Conservation (phyloP, 1,140 invertebrate genomes). For the Zophobas atratus region DNA sequence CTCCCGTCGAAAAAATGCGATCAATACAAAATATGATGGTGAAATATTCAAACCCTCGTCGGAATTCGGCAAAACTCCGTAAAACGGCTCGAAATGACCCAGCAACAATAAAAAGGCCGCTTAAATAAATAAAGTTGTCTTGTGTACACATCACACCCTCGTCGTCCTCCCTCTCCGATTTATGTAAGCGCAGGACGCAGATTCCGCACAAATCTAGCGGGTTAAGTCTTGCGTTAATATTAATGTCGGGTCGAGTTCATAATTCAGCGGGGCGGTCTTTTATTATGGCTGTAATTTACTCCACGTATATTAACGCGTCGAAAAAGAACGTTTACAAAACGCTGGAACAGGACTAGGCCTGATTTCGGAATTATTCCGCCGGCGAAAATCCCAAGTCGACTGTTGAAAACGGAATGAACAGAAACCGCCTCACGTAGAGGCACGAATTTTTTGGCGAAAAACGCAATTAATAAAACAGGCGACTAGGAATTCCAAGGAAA, state of each 20-base stretch:
- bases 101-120: not conserved
- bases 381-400: slow-evolving; percentile 37
- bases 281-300: slow-evolving; percentile 38
- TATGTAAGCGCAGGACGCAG: not conserved
- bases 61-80: too few relatives aligned
- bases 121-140: slow-evolving; percentile 7
- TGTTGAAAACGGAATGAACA: slow-evolving; percentile 33
- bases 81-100: too few relatives aligned
- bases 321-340: slow-evolving; percentile 39
- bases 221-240: slow-evolving; percentile 43
- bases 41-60: too few relatives aligned
- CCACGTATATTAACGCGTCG: slow-evolving; percentile 29
- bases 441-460: not conserved
- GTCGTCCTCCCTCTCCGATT: slow-evolving; percentile 5
- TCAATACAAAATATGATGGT: too few relatives aligned
- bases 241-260: slow-evolving; percentile 41
- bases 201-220: slow-evolving; percentile 24
- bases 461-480: too few relatives aligned
- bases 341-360: slow-evolving; percentile 13
- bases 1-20: too few relatives aligned
- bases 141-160: slow-evolving; percentile 9
- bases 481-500: too few relatives aligned
- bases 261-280: slow-evolving; percentile 28
- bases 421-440: not conserved
- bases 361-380: slow-evolving; percentile 24